Conservation (phyloP, 2,797 vertebrate species). For the Betta splendens region DNA sequence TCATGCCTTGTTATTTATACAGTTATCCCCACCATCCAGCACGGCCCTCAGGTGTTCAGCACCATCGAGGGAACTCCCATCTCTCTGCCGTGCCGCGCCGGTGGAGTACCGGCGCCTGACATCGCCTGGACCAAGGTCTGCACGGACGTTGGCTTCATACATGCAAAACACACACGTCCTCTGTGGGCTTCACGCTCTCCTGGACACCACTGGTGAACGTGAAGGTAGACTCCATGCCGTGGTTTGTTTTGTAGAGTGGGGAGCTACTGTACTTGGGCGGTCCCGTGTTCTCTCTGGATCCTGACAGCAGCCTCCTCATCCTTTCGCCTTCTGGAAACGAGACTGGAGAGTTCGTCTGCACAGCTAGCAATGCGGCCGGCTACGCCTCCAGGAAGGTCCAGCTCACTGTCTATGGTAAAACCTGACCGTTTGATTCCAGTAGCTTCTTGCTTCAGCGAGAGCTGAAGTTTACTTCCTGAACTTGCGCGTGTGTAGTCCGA, state of each 20-base stretch:
- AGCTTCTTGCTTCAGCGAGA: too few species aligned
- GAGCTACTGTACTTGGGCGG: conserved; percentile 82
- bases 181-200: conserved; percentile 7
- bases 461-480: too few species aligned
- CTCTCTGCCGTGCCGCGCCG: conserved; percentile 89
- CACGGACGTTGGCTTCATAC: background rate
- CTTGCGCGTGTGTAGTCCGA: conserved; percentile 82
- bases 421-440: too few species aligned
- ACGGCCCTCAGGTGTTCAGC: conserved; percentile 94
- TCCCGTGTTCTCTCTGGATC: conserved; percentile 80
- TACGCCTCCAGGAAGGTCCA: conserved; percentile 91
- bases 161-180: conserved; percentile 1
- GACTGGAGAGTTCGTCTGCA: conserved; percentile 92
- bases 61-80: conserved; percentile 90
- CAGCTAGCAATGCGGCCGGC: conserved; percentile 91
- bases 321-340: conserved; percentile 87
- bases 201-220: too few species aligned
- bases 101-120: conserved; percentile 88
- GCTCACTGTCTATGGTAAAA: conserved; percentile 94
- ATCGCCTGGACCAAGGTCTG: conserved; percentile 92
- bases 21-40: conserved; percentile 94
- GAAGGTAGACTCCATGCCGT: too few species aligned
- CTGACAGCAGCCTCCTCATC: conserved; percentile 88
- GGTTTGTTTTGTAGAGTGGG: conserved; percentile 83
- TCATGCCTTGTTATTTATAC: conserved; percentile 3